Evolutionary conservation across 2,797 vertebrate species (phyloP), one percentile per base, ranked within the genome.

Genomic region (Pipistrellus nathusii): DNA sequence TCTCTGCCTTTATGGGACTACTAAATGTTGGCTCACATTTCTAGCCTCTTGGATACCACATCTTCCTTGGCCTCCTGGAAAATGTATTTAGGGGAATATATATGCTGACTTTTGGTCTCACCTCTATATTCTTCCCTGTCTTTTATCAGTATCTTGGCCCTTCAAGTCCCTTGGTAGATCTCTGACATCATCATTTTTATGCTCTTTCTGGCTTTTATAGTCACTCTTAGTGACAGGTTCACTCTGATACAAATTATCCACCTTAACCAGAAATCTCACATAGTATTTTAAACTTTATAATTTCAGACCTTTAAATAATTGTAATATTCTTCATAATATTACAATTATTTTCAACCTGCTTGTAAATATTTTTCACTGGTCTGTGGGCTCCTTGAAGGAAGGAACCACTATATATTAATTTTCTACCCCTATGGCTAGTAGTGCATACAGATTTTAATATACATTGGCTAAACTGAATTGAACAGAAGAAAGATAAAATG

Each of bases 261-360:
- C 5, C 12, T 77, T n/a, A 82, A 55, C 5, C 12, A 77, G 35
- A 85, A 71, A 59, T 32, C 18, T 75, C 41, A 30, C 27, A 41
- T 18, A 85, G 17, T 53, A 71, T 51, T 64, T 69, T 94, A 82
- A 95, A 57, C 8, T 18, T 38, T 92, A 12, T 62, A 57, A 27
- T 46, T 35, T 5, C n/a, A 14, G 27, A 55, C 18, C 10, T 77
- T 80, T 46, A 41, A 41, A 41, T 41, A 41, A 41, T 41, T 41
- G 6, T 41, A 41, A 41, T 41, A 86, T 68, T 78, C 14, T 59
- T 53, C 57, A 69, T 72, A 35, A 62, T 75, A 68, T 93, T 53
- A 83, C 14, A 89, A 75, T 86, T 83, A 83, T 75, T 94, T 77
- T 77, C 38, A 90, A 30, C 27, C n/a, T 17, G 30, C 14, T 73